Evolutionary conservation across 2,797 vertebrate species (phyloP), one percentile per base, ranked within the genome.

Genomic region (Anisognathus igniventris): DNA sequence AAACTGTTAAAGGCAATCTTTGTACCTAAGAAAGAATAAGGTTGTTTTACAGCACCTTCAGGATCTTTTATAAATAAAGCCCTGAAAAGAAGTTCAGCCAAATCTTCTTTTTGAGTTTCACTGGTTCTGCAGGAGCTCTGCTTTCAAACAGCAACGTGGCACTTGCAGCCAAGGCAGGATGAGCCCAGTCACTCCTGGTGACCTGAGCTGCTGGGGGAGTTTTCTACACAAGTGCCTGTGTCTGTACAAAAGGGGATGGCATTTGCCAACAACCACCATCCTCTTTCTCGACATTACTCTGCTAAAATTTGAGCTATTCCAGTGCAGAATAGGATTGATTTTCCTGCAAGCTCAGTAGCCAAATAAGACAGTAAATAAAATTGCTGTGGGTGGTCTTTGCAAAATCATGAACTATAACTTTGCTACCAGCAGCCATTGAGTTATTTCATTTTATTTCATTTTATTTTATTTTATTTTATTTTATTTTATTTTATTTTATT

Each of bases 231-330:
- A 64, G 19, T 3, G 4, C 11, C 28, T 58, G 6, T 10, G 7
- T 8, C 30, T 50, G 3, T 24, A 12, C 9, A 48, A 13, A 13
- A 67, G 44, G 0, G 5, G 25, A 2, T n/a, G 42, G 53, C 12
- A 25, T 45, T 27, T 72, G 64, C 18, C 50, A 30, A 9, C 24
- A 10, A 3, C 5, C 47, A 33, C 23, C 39, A 31, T 27, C 31
- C 30, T 51, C 51, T 8, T 53, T 23, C 40, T 60, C 1, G 0
- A 21, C 10, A 3, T 28, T 6, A 8, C 23, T 60, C 62, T 45
- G 16, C 37, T 50, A 33, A 60, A 87, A 42, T 1, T 5, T 6
- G 47, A 64, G 23, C 54, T 51, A 4, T 33, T 20, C 6, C 10
- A 13, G 7, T 8, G 57, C 37, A 53, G 42, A 40, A 35, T 1